Base-by-base conservation (phyloP, 2,113 vertebrate species). In the Spilogale gracilis region DNA sequence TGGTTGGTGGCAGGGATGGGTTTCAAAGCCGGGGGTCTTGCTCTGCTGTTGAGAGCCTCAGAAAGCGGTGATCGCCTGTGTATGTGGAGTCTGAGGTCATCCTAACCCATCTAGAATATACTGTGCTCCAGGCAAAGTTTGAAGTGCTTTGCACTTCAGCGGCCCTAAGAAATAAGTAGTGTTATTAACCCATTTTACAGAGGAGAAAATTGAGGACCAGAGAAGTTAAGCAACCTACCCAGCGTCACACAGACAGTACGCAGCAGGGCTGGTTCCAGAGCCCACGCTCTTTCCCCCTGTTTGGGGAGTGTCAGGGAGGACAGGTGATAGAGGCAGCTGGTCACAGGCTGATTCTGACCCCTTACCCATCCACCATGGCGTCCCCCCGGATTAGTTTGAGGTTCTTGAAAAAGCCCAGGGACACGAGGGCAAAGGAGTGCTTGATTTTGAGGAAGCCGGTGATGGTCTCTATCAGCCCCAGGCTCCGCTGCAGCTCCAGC, bases 401-500 rank as follows among this genome's bases (percentile, higher is more conserved):
- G 96, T 99, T 99, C 98, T 99, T 98, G 98, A 99, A 99, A 98
- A 99, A 99, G 67, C 98, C 98, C 94, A 99, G 95, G 54, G 99
- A 99, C 97, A 99, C 98, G 0, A 99, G 98, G 65, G 99, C 99
- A 0, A 99, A 99, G 95, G 99, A 99, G 79, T 99, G 99, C 48
- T 99, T 99, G 98, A 99, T 99, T 98, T 99, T 99, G 96, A 99
- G 98, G 98, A 99, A 99, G 87, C 99, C 99, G 0, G 99, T 99
- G 97, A 99, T 99, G 97, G 99, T 99, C 98, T 99, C 99, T 0
- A 99, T 98, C 56, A 99, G 98, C 1, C 99, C 99, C 91, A 99
- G 98, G 96, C 98, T 99, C 84, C 48, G 97, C 96, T 99, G 98
- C 74, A 99, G 98, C 95, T 99, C 99, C 0, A 97, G 97, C 63